Evolutionary conservation across 2,113 vertebrate species (phyloP).

Genomic region (Amphilophus citrinellus): DNA sequence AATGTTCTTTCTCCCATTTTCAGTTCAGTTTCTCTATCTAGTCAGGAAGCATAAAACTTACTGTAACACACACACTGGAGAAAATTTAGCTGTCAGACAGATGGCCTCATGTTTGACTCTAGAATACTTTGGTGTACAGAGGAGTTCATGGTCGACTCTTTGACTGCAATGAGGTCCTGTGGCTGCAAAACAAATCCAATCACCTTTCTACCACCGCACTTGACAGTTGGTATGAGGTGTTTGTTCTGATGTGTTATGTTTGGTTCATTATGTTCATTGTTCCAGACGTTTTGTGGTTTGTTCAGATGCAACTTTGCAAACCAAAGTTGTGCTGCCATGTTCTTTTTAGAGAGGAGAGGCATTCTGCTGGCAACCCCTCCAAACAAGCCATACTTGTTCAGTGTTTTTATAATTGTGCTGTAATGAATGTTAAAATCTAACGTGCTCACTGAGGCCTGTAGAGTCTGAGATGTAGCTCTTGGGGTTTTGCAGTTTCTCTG

Average conservation of each 20-base stretch:
- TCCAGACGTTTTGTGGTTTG: background rate
- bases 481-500: no score
- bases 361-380: background rate
- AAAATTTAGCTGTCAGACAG: background rate
- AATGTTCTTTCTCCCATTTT: background rate
- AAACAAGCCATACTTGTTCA: background rate
- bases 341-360: background rate
- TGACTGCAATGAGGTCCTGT: background rate
- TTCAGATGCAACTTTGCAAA: accelerated
- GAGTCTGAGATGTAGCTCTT: background rate
- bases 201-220: accelerated
- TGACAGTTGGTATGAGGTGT: background rate
- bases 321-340: background rate
- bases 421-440: background rate
- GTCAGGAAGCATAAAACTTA: background rate
- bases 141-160: no score
- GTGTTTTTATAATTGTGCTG: background rate
- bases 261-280: background rate
- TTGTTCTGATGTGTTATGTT: background rate
- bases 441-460: background rate
- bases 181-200: background rate
- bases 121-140: no score
- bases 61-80: background rate
- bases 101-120: background rate
- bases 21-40: background rate